Percentiles rank a stretch among this genome's conserved stretches.
Evolutionary conservation across 2,113 vertebrate genomes (phyloP).

Genomic region (Platichthys flesus): DNA sequence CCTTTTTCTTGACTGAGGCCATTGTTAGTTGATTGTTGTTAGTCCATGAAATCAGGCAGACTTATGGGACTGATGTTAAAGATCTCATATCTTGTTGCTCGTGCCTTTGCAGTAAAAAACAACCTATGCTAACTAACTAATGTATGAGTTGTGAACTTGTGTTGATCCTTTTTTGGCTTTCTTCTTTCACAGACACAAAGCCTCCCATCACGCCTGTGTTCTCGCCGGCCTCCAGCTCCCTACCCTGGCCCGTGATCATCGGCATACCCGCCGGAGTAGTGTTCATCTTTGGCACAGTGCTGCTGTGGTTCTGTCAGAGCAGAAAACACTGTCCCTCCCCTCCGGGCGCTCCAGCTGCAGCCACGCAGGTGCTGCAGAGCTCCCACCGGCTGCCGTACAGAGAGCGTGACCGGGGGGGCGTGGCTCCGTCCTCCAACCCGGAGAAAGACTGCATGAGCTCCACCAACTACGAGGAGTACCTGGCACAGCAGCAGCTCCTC

Average conservation of each 20-base stretch:
- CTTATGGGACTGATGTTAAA: no score
- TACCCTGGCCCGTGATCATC: constrained; percentile 98
- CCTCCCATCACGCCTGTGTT: constrained; percentile 86
- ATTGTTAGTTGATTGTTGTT: no score
- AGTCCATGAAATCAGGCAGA: no score
- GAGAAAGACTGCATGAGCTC: constrained; percentile 92
- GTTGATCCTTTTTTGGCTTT: constrained; percentile 3
- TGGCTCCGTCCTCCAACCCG: constrained; percentile 55
- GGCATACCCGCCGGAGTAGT: constrained; percentile 94
- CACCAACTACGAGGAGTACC: constrained; percentile 91
- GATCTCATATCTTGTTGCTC: no score
- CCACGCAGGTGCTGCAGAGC: constrained; percentile 69
- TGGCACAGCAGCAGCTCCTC: constrained; percentile 82
- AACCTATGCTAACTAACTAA: no score
- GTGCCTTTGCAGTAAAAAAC: no score
- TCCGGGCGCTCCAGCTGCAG: constrained; percentile 53
- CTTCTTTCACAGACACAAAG: constrained; percentile 87
- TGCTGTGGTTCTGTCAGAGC: constrained; percentile 96
- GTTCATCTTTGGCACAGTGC: constrained; percentile 93
- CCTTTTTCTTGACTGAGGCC: not conserved
- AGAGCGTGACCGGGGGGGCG: constrained; percentile 66
- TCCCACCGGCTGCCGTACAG: constrained; percentile 77
- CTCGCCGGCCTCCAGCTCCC: constrained; percentile 83
- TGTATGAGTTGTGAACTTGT: not conserved
- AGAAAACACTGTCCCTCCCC: constrained; percentile 89